Conservation (phyloP, 2,113 vertebrate species). For the Mirounga angustirostris region DNA sequence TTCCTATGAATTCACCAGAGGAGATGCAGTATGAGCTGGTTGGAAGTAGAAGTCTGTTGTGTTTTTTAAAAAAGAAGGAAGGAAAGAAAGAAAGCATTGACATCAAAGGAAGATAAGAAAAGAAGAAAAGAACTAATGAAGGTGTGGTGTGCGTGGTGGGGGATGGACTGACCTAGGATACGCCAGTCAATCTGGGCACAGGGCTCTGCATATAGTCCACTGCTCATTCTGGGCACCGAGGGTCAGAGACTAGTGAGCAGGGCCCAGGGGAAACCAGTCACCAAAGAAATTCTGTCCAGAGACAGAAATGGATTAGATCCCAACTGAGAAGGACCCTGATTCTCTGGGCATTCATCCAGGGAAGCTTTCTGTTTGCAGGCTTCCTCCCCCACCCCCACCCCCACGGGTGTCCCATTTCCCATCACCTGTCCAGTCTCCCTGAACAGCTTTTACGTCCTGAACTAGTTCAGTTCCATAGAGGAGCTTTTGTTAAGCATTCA, state of each 20-base stretch:
- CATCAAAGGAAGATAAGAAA: not conserved
- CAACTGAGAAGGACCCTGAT: not conserved
- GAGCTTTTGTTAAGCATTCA: slow-evolving; percentile 41
- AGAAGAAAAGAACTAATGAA: not conserved
- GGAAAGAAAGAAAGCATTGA: not conserved
- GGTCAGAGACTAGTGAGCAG: not conserved
- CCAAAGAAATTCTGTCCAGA: not conserved
- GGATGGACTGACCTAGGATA: not conserved
- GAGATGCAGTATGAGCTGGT: not conserved
- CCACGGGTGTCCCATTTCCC: not conserved
- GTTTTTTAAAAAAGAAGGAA: not conserved
- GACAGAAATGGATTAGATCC: not conserved
- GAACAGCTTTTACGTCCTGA: not conserved
- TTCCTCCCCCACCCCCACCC: no score
- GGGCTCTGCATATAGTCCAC: not conserved
- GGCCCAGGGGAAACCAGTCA: not conserved
- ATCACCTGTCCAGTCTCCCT: not conserved
- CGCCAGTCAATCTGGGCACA: not conserved
- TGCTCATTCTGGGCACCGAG: not conserved
- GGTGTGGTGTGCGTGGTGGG: no score
- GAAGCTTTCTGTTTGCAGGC: not conserved
- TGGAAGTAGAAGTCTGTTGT: not conserved
- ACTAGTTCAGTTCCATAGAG: slow-evolving; percentile 36
- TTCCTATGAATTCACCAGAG: not conserved
- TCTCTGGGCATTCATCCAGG: not conserved